These are phyloP conservation scores for Euzetes globulus DNA, from an alignment of 2,888 invertebrate genomes.

Conservation along the genomic window DNA sequence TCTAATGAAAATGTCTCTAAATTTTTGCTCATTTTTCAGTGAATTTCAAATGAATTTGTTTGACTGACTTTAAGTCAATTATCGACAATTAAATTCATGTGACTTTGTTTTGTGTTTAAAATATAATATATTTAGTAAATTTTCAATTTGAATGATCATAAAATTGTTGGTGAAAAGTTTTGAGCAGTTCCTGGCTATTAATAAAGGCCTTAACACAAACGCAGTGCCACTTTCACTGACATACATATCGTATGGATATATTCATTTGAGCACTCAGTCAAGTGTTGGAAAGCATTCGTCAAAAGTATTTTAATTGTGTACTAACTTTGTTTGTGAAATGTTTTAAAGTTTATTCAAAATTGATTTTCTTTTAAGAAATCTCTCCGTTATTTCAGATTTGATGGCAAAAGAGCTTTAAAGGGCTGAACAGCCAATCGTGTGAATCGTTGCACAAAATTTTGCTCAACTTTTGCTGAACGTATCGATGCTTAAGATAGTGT, in stretches of 20 bases:
- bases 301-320: slow-evolving; percentile 12
- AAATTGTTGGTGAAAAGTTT: background rate
- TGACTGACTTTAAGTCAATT: background rate
- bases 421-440: background rate
- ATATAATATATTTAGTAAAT: background rate
- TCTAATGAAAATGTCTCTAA: background rate
- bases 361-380: background rate
- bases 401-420: background rate
- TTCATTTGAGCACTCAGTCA: slow-evolving; percentile 10
- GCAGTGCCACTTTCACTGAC: slow-evolving; percentile 29
- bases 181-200: slow-evolving; percentile 16
- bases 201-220: background rate
- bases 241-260: background rate
- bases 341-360: slow-evolving; percentile 1
- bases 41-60: background rate
- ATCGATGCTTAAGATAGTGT: background rate
- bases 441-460: slow-evolving; percentile 9
- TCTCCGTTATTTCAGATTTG: background rate
- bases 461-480: background rate
- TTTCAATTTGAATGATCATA: slow-evolving; percentile 9
- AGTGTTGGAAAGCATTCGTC: slow-evolving; percentile 7
- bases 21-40: background rate
- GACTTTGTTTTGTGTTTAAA: background rate
- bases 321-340: background rate
- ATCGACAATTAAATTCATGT: no score